Percentiles rank a stretch among this genome's conserved stretches.
These are phyloP conservation scores for Bujurquina vittata DNA, from an alignment of 2,113 vertebrate genomes.

Conservation along the genomic window DNA sequence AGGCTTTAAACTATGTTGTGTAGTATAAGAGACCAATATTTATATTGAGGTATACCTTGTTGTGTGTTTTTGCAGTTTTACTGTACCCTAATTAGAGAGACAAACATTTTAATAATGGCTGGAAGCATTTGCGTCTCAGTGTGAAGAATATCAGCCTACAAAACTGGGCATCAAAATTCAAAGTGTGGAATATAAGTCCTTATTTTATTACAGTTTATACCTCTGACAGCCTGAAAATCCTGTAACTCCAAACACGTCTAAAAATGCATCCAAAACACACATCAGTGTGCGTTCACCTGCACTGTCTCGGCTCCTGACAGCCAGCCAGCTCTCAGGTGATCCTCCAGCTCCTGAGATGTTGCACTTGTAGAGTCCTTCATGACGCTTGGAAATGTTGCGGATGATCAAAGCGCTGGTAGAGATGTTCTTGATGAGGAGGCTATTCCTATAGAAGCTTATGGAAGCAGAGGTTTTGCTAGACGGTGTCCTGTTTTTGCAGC, in stretches of 20 bases:
- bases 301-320: background rate
- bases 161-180: background rate
- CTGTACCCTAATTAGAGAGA: background rate
- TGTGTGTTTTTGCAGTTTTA: background rate
- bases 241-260: background rate
- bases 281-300: accelerated
- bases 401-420: background rate
- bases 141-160: background rate
- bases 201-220: background rate
- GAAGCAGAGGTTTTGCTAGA: background rate
- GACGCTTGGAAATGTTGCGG: accelerated
- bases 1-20: background rate
- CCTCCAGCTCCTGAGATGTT: conserved; percentile 17
- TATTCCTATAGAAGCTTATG: conserved; percentile 21
- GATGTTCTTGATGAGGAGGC: accelerated
- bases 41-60: background rate
- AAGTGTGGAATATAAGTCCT: background rate
- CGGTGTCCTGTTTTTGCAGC: background rate
- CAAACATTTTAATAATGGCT: background rate
- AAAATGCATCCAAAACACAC: background rate
- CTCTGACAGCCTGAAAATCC: background rate
- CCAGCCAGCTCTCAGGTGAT: conserved; percentile 46
- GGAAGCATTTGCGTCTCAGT: background rate
- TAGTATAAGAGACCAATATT: background rate
- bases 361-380: conserved; percentile 55